Evolutionary conservation across 2,113 vertebrate species (phyloP), one percentile per base, ranked within the genome.

Genomic region (Chiloscyllium plagiosum): DNA sequence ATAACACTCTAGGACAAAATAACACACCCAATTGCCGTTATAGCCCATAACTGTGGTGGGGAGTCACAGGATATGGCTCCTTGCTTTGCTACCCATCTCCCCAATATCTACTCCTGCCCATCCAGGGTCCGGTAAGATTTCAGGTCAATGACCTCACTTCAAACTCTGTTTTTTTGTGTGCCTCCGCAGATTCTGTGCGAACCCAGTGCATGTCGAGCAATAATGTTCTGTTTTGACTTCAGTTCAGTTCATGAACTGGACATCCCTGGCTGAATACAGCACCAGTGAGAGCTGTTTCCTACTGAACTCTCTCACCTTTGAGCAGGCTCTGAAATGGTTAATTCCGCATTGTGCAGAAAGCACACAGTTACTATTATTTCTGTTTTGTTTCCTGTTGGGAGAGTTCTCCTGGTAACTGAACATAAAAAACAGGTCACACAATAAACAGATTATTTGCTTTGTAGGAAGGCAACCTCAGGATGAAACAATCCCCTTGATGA

Each of bases 401-500:
- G 89, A 66, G 66, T 37, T 37, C 56, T 93, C 61, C 56, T 93
- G 89, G n/a, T 37, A 93, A 66, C 61, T 66, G 89, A 66, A 66
- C 61, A 93, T 10, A 61, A 89, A 29, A 87, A 89, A 1, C 42
- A 80, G 17, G 89, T 22, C 20, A 22, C 33, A 66, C 17, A 5
- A 61, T 66, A 93, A 93, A 93, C 61, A 93, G 89, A 93, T 93
- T 66, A 66, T 92, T 90, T 92, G 89, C 33, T 66, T 37, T 37
- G 89, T 29, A 37, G 33, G 89, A 93, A 66, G 33, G 37, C 87
- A 90, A n/a, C 29, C 6, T 0, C 4, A 65, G 29, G 56, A 7
- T 37, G 0, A n/a, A 56, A 37, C 33, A 66, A 66, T 4, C 61
- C 61, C 56, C 61, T 92, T 10, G 52, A 7, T 93, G 61, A 66